These are phyloP conservation scores for Montipora foliosa DNA, from an alignment of 64 coral and sea anemone genomes.

Conservation along the genomic window DNA sequence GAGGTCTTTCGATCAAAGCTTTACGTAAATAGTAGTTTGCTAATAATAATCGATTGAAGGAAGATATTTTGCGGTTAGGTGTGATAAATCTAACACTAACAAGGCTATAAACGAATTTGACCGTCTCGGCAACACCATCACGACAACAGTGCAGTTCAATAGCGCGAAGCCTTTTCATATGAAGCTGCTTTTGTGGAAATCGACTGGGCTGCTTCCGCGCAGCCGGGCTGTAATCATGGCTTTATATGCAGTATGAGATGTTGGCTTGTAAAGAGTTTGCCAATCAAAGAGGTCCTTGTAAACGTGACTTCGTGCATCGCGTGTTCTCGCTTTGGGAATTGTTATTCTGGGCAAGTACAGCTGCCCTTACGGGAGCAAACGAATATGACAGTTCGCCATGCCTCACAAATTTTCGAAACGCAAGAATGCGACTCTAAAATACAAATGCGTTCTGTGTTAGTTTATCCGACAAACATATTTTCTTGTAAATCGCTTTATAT, in stretches of 20 bases:
- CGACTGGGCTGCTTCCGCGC: not conserved
- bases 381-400: not conserved
- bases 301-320: slow-evolving; percentile 47
- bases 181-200: not conserved
- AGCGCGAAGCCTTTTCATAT: not conserved
- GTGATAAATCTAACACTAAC: slow-evolving; percentile 5
- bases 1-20: not conserved
- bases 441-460: slow-evolving; percentile 2
- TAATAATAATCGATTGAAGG: not conserved
- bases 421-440: slow-evolving; percentile 34
- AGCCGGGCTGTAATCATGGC: not conserved
- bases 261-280: slow-evolving; percentile 30
- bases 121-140: not conserved
- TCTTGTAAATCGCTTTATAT: slow-evolving; percentile 56
- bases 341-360: slow-evolving; percentile 2
- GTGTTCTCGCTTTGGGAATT: slow-evolving; percentile 44
- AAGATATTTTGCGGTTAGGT: slow-evolving; percentile 35
- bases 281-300: slow-evolving; percentile 18
- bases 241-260: not conserved
- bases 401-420: not conserved
- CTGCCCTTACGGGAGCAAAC: not conserved
- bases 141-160: not conserved
- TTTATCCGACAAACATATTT: slow-evolving; percentile 63
- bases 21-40: slow-evolving; percentile 15
- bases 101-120: slow-evolving; percentile 48